A percentile compares a stretch with the other conserved stretches of the same genome.
These are phyloP conservation scores for Cebus imitator DNA, from an alignment of 2,113 vertebrate species.

Conservation along the genomic window DNA sequence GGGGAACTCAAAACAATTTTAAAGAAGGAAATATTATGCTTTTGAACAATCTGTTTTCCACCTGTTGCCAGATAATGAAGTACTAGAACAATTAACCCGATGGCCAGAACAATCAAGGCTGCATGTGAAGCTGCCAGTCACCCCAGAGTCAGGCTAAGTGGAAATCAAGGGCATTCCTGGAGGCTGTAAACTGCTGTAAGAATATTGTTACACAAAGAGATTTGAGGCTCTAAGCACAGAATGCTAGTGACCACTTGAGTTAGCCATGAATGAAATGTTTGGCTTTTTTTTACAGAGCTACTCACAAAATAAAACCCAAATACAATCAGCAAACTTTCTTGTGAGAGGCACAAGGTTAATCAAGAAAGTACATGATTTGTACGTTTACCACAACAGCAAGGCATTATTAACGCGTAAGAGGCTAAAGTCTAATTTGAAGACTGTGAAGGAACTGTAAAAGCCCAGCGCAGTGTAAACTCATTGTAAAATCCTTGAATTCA, in stretches of 20 bases:
- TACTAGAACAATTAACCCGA: conserved; percentile 44
- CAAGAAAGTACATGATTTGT: conserved; percentile 22
- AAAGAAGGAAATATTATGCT: conserved; percentile 10
- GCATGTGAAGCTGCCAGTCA: background rate
- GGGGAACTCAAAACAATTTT: conserved; percentile 5
- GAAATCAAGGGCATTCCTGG: background rate
- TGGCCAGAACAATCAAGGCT: conserved; percentile 34
- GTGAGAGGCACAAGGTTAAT: conserved; percentile 46
- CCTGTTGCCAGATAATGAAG: conserved; percentile 6
- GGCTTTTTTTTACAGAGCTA: conserved; percentile 31
- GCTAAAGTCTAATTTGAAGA: conserved; percentile 36
- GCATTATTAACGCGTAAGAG: conserved; percentile 14
- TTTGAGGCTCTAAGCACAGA: background rate
- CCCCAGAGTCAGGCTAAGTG: conserved; percentile 2
- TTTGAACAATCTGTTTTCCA: conserved; percentile 26
- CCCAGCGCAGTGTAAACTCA: background rate
- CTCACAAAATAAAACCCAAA: conserved; percentile 44
- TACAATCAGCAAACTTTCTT: conserved; percentile 45
- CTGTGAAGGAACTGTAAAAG: background rate
- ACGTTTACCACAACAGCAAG: background rate
- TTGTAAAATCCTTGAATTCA: conserved; percentile 27
- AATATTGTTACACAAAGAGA: background rate
- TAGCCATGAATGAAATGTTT: background rate
- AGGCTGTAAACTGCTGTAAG: background rate
- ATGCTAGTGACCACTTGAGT: conserved; percentile 34